phyloP scores from a whole-genome alignment of 2,113 vertebrate species.

The Podiceps cristatus region DNA sequence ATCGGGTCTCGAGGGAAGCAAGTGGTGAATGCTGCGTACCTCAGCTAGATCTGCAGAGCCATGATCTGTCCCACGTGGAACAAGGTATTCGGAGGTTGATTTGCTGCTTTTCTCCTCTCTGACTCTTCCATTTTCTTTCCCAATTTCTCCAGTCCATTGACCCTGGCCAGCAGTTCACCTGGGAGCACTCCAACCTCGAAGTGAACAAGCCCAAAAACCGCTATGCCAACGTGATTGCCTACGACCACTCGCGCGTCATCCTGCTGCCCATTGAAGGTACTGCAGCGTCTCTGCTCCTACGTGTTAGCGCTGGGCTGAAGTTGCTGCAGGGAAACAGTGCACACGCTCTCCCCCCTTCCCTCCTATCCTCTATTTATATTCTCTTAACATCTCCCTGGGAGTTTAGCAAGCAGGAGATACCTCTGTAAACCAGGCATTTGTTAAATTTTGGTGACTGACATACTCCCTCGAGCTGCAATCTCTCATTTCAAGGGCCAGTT shows the following conservation, averaged over 20 bases:
- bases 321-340: not conserved
- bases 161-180: slow-evolving; percentile 98
- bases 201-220: slow-evolving; percentile 99
- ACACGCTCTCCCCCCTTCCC: not conserved
- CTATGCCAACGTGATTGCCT: slow-evolving; percentile 97
- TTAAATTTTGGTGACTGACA: not conserved
- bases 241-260: slow-evolving; percentile 96
- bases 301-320: rapidly evolving
- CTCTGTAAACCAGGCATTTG: not conserved
- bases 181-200: slow-evolving; percentile 98
- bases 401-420: not conserved
- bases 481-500: not conserved
- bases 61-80: rapidly evolving
- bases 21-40: rapidly evolving
- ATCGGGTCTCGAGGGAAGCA: not conserved
- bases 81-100: not conserved
- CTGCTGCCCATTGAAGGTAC: slow-evolving; percentile 94
- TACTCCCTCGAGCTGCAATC: not conserved
- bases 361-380: not conserved
- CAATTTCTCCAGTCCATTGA: slow-evolving; percentile 88
- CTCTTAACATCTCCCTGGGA: not conserved
- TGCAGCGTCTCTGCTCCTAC: rapidly evolving
- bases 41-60: not conserved
- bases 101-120: not conserved
- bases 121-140: not conserved